These are phyloP conservation scores for Trachymyrmex cornetzi DNA, from an alignment of 1,140 invertebrate genomes.

Conservation along the genomic window DNA sequence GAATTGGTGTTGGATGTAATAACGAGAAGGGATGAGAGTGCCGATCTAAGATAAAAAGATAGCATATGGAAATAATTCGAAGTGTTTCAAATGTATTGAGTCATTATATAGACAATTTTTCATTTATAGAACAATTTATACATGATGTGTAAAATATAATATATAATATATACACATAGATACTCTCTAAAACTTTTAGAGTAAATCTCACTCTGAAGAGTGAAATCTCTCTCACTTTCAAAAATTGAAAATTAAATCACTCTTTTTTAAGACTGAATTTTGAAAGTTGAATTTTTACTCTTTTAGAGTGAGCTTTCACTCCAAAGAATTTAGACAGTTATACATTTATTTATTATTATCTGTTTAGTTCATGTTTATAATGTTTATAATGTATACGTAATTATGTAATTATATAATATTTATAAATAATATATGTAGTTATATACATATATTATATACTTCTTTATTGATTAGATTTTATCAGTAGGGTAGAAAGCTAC, in stretches of 20 bases:
- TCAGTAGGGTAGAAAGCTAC: slow-evolving; percentile 1
- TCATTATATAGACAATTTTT: background rate
- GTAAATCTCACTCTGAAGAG: too few species aligned
- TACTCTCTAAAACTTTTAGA: too few species aligned
- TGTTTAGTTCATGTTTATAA: background rate
- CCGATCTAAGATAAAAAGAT: slow-evolving; percentile 80
- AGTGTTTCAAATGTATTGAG: background rate
- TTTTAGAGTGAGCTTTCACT: too few species aligned
- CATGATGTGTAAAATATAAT: background rate
- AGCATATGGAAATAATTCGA: background rate
- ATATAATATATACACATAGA: too few species aligned
- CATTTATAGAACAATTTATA: background rate
- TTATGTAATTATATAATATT: slow-evolving; percentile 6
- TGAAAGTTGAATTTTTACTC: too few species aligned
- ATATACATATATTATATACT: slow-evolving; percentile 16
- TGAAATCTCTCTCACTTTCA: too few species aligned
- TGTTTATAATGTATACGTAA: background rate
- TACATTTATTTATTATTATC: background rate
- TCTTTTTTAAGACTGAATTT: too few species aligned
- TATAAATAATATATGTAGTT: slow-evolving; percentile 1
- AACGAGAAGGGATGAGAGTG: slow-evolving; percentile 86
- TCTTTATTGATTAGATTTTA: slow-evolving; percentile 15
- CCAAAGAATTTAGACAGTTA: too few species aligned
- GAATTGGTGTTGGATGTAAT: slow-evolving; percentile 86
- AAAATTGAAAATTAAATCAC: too few species aligned